A percentile compares a stretch with the other conserved stretches of the same genome.
These are phyloP conservation scores for Plagiodera versicolora DNA, from an alignment of 2,888 invertebrate species.

Conservation along the genomic window DNA sequence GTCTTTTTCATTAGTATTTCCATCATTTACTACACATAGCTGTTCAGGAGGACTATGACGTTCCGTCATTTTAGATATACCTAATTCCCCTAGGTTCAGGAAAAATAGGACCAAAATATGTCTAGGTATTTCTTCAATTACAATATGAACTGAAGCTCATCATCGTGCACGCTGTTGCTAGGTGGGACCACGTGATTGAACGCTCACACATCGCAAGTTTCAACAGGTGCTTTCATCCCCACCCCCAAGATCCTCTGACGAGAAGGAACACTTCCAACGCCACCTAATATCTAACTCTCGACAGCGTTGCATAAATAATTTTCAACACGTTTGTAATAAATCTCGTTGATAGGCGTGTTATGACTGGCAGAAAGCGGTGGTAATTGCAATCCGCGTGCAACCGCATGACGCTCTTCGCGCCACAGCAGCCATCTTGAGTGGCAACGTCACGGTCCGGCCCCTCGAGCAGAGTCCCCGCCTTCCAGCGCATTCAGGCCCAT, in stretches of 20 bases:
- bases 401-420: conserved; percentile 9
- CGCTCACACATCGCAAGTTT: not conserved
- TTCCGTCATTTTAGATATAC: too few relatives aligned
- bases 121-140: too few relatives aligned
- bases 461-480: conserved; percentile 58
- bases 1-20: too few relatives aligned
- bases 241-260: not conserved
- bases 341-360: conserved; percentile 14
- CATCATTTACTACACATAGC: too few relatives aligned
- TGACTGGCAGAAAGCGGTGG: conserved; percentile 12
- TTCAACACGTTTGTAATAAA: conserved; percentile 2
- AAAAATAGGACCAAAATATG: too few relatives aligned
- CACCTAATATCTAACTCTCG: too few relatives aligned
- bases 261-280: not conserved
- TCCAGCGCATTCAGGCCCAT: conserved; percentile 36
- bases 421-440: conserved; percentile 58
- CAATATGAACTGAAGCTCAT: too few relatives aligned
- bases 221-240: not conserved
- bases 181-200: not conserved
- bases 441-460: conserved; percentile 61
- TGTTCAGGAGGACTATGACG: too few relatives aligned
- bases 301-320: conserved; percentile 20
- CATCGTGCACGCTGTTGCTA: not conserved
- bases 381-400: conserved; percentile 9
- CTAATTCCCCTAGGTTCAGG: too few relatives aligned